These are phyloP conservation scores for Ceratina japonica DNA, from an alignment of 1,140 invertebrate species.

Conservation along the genomic window DNA sequence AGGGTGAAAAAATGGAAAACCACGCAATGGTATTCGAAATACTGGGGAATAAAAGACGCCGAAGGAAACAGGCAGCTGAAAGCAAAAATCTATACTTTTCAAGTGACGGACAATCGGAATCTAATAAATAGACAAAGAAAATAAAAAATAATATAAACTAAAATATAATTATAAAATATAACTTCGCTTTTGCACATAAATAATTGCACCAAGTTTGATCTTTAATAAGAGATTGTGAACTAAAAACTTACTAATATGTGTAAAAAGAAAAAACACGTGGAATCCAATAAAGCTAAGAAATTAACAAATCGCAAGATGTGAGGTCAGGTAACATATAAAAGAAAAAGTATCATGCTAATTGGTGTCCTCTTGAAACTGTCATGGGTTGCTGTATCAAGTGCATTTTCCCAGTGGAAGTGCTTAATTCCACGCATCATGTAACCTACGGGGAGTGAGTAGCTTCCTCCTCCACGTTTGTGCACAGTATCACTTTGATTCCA, in stretches of 20 bases:
- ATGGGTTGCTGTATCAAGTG: constrained; percentile 48
- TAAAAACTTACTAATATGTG: background rate
- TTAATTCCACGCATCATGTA: constrained; percentile 59
- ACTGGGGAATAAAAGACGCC: too few species aligned
- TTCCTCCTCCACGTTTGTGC: background rate
- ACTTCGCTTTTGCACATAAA: background rate
- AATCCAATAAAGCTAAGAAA: background rate
- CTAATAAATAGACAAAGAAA: background rate
- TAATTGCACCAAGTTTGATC: background rate
- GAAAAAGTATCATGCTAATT: constrained; percentile 50
- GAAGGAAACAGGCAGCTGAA: background rate
- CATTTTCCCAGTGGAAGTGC: constrained; percentile 60
- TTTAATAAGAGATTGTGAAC: background rate
- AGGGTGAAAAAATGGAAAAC: background rate
- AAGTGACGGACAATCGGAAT: background rate
- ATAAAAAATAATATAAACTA: background rate
- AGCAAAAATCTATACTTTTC: background rate
- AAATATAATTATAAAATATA: background rate
- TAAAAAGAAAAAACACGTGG: background rate
- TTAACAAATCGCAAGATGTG: background rate
- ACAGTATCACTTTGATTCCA: constrained; percentile 5
- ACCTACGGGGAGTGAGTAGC: constrained; percentile 28
- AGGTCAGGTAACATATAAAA: background rate
- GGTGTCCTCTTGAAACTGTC: constrained; percentile 50
- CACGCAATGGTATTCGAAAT: background rate